These are phyloP conservation scores for Netelia virgata DNA, from an alignment of 2,888 invertebrate genomes.

Conservation along the genomic window DNA sequence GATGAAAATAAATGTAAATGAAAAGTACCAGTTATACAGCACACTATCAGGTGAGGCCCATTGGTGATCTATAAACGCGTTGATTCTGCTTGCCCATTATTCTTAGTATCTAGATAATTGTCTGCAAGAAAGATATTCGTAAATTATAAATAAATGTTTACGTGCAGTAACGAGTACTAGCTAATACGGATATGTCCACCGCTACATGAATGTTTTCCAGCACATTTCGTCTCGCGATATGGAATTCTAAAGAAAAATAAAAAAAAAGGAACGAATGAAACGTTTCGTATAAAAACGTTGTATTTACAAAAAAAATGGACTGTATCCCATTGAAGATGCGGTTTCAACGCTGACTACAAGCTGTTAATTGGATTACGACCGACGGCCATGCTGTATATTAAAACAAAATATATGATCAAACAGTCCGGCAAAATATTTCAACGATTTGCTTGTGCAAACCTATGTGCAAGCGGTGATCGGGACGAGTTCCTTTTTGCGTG, in stretches of 20 bases:
- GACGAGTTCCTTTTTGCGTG: slow-evolving; percentile 28
- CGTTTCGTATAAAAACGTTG: slow-evolving; percentile 5
- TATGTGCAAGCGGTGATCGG: slow-evolving; percentile 49
- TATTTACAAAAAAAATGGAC: slow-evolving; percentile 9
- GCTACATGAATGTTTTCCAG: slow-evolving; percentile 55
- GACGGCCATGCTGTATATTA: slow-evolving; percentile 54
- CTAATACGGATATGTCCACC: slow-evolving; percentile 33
- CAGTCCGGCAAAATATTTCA: slow-evolving; percentile 11
- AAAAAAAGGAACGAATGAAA: not conserved
- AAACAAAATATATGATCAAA: slow-evolving; percentile 21
- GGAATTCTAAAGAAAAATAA: slow-evolving; percentile 4
- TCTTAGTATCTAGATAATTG: slow-evolving; percentile 84
- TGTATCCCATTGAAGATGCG: slow-evolving; percentile 48
- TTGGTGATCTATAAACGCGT: slow-evolving; percentile 84
- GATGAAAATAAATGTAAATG: slow-evolving; percentile 81
- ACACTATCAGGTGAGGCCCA: slow-evolving; percentile 82
- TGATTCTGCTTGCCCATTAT: slow-evolving; percentile 84
- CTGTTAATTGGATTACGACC: slow-evolving; percentile 58
- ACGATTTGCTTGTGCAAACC: slow-evolving; percentile 41
- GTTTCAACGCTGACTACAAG: slow-evolving; percentile 61
- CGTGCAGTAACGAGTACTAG: slow-evolving; percentile 54
- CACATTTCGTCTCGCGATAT: slow-evolving; percentile 60
- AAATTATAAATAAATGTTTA: slow-evolving; percentile 63
- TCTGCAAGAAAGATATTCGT: slow-evolving; percentile 83
- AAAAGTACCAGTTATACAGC: slow-evolving; percentile 83